phyloP scores from a whole-genome alignment of 2,113 vertebrate genomes.

The Furnarius figulus region DNA sequence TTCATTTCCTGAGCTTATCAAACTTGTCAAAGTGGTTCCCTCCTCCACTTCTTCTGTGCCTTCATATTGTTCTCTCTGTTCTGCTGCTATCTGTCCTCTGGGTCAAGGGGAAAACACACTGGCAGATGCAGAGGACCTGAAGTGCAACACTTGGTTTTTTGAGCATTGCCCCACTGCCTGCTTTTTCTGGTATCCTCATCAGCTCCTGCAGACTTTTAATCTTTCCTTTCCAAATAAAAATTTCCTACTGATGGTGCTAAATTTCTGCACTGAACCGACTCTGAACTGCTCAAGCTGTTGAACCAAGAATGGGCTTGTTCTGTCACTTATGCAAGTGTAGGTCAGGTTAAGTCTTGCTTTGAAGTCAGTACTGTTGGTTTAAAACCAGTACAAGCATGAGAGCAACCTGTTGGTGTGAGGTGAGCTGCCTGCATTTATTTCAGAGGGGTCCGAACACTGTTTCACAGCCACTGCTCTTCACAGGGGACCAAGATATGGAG shows the following conservation, averaged over 20 bases:
- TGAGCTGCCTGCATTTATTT: constrained; percentile 12
- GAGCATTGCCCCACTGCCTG: neutral
- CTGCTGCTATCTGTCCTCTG: neutral
- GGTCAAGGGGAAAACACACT: neutral
- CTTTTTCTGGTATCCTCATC: neutral
- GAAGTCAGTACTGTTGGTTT: neutral
- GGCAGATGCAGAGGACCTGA: neutral
- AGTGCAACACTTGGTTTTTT: neutral
- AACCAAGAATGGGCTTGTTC: neutral
- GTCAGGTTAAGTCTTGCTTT: neutral
- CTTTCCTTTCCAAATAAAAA: neutral
- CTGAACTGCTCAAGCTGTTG: neutral
- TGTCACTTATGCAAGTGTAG: neutral
- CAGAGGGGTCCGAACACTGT: neutral
- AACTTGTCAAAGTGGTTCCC: neutral
- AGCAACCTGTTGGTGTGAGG: neutral
- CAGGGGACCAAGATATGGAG: neutral
- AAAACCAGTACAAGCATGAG: neutral
- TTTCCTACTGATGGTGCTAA: neutral
- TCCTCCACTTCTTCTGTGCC: neutral
- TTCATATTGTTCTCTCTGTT: neutral
- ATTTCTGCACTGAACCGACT: neutral
- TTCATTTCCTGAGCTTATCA: neutral
- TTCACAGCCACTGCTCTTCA: neutral
- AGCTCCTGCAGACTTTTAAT: neutral